Percentiles rank a stretch among this genome's conserved stretches.
Evolutionary conservation across 2,113 vertebrate genomes (phyloP).

Genomic region (Erythrolamprus reginae): DNA sequence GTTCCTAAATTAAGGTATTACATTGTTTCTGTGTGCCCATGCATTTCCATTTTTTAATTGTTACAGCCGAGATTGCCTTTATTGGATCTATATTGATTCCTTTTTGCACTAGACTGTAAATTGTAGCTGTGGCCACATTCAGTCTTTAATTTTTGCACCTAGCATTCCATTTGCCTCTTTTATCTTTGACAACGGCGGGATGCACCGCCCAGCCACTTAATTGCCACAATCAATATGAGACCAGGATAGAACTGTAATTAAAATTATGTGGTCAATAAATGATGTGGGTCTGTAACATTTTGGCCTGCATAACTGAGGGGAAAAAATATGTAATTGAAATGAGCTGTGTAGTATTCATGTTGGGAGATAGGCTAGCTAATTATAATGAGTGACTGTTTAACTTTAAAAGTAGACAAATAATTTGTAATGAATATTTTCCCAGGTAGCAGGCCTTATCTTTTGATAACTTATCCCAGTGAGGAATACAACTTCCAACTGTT

Average conservation of each 20-base stretch:
- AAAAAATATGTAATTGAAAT: slow-evolving; percentile 16
- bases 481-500: not conserved
- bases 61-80: not conserved
- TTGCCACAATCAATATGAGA: not conserved
- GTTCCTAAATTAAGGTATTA: not conserved
- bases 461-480: not conserved
- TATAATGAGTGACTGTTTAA: slow-evolving; percentile 2
- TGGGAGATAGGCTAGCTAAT: not conserved
- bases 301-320: not conserved
- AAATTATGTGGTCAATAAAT: not conserved
- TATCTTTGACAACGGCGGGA: not conserved
- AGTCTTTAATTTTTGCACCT: not conserved
- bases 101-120: not conserved
- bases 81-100: fast-evolving
- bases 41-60: not conserved
- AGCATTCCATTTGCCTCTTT: slow-evolving; percentile 6
- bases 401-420: not conserved
- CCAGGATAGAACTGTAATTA: not conserved
- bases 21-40: not conserved
- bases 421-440: not conserved
- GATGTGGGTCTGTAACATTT: not conserved
- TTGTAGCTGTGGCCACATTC: not conserved
- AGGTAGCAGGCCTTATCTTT: not conserved
- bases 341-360: not conserved
- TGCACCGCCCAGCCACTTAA: not conserved